Evolutionary conservation across 2,113 vertebrate genomes (phyloP).

Genomic region (Dromiciops gliroides): DNA sequence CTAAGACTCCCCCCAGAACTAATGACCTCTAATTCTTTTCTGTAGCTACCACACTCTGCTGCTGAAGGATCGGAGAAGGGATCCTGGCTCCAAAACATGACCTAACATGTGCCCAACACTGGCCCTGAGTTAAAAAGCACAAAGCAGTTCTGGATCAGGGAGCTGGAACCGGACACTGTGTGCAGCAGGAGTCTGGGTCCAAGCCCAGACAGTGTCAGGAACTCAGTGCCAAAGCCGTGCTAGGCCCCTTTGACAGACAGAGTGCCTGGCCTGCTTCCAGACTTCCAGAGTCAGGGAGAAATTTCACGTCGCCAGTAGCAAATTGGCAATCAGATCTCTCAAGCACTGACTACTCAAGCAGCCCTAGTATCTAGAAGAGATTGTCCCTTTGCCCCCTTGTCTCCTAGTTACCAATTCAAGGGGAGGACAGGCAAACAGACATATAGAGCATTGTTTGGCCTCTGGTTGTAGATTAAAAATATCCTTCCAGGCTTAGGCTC

Average conservation of each 20-base stretch:
- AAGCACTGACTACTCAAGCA: background rate
- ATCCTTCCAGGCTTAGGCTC: conserved; percentile 55
- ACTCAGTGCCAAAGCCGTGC: conserved; percentile 31
- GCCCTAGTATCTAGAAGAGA: background rate
- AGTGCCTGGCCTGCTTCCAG: conserved; percentile 44
- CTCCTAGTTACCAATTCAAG: background rate
- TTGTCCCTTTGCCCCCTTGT: background rate
- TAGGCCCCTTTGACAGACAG: background rate
- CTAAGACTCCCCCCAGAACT: background rate
- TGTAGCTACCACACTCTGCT: background rate
- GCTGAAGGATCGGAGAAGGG: background rate
- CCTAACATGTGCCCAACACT: background rate
- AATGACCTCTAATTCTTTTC: conserved; percentile 13
- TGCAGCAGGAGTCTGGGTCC: conserved; percentile 3
- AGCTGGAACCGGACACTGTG: conserved; percentile 10
- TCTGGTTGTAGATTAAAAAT: conserved; percentile 40
- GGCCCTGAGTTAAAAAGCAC: background rate
- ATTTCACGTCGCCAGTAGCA: background rate
- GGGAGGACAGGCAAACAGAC: background rate
- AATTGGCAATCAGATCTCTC: background rate
- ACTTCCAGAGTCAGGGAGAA: conserved; percentile 14
- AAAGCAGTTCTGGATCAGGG: conserved; percentile 33
- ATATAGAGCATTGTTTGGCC: background rate
- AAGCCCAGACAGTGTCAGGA: background rate
- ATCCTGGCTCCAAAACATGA: background rate